Conservation (phyloP, 1,140 invertebrate species). For the Hesperophylax magnus region DNA sequence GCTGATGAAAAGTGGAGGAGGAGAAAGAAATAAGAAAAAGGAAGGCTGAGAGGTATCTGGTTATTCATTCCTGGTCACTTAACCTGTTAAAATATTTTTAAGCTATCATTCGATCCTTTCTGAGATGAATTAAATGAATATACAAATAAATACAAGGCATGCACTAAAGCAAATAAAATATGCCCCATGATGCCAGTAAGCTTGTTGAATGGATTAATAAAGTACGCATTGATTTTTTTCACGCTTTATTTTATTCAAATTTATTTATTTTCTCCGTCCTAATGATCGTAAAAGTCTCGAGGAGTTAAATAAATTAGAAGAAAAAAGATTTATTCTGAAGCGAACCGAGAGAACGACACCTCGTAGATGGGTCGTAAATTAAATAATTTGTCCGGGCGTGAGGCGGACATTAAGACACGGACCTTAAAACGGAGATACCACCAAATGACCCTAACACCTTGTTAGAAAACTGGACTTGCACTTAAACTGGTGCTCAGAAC, state of each 20-base stretch:
- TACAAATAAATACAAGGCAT: too few species aligned
- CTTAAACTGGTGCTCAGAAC: constrained; percentile 12
- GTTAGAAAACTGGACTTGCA: constrained; percentile 37
- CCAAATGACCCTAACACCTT: constrained; percentile 36
- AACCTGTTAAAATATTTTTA: too few species aligned
- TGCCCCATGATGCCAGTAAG: too few species aligned
- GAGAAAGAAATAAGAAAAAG: too few species aligned
- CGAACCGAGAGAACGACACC: constrained; percentile 8
- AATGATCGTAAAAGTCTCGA: background rate
- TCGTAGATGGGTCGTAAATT: constrained; percentile 11
- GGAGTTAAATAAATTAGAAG: constrained; percentile 9
- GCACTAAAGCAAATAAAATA: too few species aligned
- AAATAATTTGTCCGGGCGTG: constrained; percentile 41
- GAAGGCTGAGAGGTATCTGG: too few species aligned
- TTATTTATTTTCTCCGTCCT: background rate
- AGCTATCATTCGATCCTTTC: too few species aligned
- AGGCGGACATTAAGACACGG: constrained; percentile 32
- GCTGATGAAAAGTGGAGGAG: too few species aligned
- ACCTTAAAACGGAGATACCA: constrained; percentile 29
- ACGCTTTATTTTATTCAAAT: background rate
- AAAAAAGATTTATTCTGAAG: constrained; percentile 24
- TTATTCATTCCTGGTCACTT: too few species aligned
- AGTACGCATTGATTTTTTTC: too few species aligned
- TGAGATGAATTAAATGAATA: too few species aligned
- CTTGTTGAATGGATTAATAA: too few species aligned